Evolutionary conservation across 2,797 vertebrate species (phyloP).

Genomic region (Octomys mimax): DNA sequence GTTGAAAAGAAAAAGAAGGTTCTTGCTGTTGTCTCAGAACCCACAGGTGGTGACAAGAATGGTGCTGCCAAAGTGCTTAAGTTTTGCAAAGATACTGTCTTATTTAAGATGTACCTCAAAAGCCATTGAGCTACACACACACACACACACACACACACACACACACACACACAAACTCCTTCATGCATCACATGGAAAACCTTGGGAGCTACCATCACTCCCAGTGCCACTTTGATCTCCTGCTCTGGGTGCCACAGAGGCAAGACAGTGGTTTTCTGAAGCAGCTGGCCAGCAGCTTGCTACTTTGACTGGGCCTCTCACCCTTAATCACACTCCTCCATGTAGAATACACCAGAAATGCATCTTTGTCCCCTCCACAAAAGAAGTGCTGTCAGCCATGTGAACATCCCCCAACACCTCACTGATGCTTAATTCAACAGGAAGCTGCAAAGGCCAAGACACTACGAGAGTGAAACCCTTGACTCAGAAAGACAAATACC

Average conservation of each 20-base stretch:
- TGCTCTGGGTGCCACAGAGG: not conserved
- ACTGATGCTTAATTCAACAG: not conserved
- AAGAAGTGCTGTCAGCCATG: not conserved
- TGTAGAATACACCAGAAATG: not conserved
- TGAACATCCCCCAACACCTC: not conserved
- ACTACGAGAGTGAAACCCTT: not conserved
- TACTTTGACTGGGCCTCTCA: not conserved
- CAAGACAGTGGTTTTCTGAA: not conserved
- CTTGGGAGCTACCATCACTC: not conserved
- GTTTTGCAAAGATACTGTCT: not conserved
- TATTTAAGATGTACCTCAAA: not conserved
- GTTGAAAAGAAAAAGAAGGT: not conserved
- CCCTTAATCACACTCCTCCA: not conserved
- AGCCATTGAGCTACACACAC: not conserved
- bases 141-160: no score
- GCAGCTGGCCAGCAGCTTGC: not conserved
- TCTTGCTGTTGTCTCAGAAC: not conserved
- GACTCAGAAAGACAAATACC: not conserved
- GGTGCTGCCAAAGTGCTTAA: not conserved
- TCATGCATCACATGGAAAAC: not conserved
- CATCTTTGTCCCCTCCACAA: not conserved
- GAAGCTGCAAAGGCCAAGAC: not conserved
- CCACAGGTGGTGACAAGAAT: not conserved
- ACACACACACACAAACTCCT: not conserved
- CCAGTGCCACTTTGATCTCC: not conserved